These are phyloP conservation scores for Dendrolimus kikuchii DNA, from an alignment of 1,140 invertebrate species.

Conservation along the genomic window DNA sequence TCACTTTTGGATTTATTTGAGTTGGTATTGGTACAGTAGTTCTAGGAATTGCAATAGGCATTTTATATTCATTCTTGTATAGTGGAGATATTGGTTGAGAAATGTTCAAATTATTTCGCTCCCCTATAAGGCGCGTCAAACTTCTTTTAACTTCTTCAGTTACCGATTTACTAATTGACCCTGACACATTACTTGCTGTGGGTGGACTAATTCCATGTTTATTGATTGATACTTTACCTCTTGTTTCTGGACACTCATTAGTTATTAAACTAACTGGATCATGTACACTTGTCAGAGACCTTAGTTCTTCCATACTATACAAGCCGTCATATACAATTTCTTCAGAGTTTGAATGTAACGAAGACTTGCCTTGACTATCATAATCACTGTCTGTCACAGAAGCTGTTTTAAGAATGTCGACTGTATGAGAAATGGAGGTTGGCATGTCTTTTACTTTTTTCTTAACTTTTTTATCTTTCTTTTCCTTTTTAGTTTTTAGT, in stretches of 20 bases:
- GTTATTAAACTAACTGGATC: constrained; percentile 11
- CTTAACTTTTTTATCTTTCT: constrained; percentile 15
- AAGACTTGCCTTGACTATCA: constrained; percentile 49
- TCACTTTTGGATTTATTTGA: constrained; percentile 13
- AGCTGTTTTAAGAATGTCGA: constrained; percentile 4
- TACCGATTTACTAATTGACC: constrained; percentile 1
- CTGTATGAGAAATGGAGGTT: constrained; percentile 21
- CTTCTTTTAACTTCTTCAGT: constrained; percentile 35
- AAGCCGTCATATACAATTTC: constrained; percentile 44
- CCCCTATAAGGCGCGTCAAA: constrained; percentile 40
- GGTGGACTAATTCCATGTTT: neutral
- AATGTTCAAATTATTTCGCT: constrained; percentile 27
- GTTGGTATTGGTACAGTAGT: constrained; percentile 6
- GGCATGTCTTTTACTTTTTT: constrained; percentile 16
- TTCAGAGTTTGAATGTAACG: constrained; percentile 34
- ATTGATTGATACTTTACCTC: neutral
- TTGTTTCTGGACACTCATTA: constrained; percentile 4
- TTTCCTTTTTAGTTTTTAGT: constrained; percentile 8
- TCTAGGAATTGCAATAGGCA: constrained; percentile 5
- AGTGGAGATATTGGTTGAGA: constrained; percentile 5
- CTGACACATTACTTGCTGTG: neutral
- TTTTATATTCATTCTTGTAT: neutral
- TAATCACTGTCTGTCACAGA: constrained; percentile 42
- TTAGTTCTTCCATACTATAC: constrained; percentile 49
- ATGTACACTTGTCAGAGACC: constrained; percentile 27